A percentile compares a stretch with the other conserved stretches of the same genome.
Conservation (phyloP, 2,797 vertebrate species). For the Gouania willdenowi region DNA sequence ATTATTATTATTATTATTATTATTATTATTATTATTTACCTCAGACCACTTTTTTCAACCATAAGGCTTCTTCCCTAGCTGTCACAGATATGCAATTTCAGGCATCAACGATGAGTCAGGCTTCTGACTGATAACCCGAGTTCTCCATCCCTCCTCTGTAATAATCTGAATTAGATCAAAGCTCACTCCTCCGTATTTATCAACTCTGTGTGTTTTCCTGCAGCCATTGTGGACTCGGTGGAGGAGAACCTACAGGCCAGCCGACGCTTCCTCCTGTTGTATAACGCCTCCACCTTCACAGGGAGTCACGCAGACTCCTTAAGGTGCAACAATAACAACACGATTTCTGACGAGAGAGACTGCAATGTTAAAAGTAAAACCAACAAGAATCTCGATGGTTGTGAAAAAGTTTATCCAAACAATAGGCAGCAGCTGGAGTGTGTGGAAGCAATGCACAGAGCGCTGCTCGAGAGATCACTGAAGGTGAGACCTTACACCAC, state of each 20-base stretch:
- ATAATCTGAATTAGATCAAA: no score
- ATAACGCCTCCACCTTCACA: conserved; percentile 61
- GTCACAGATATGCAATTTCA: no score
- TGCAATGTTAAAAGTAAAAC: not conserved
- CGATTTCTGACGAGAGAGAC: not conserved
- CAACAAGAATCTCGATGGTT: not conserved
- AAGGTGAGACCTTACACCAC: conserved; percentile 63
- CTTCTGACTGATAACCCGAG: no score
- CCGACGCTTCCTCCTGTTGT: conserved; percentile 85
- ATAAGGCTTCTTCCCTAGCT: no score
- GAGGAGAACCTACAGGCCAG: conserved; percentile 84
- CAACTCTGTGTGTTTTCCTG: conserved; percentile 15
- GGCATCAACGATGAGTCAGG: no score
- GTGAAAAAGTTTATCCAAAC: conserved; percentile 18
- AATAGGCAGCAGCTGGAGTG: conserved; percentile 72
- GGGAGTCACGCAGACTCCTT: conserved; percentile 27
- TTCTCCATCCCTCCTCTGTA: no score
- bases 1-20: no score
- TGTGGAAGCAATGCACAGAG: conserved; percentile 78
- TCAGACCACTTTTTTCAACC: no score
- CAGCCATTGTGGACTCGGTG: conserved; percentile 78
- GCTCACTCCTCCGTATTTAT: no score
- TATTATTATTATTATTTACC: no score
- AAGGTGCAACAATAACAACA: conserved; percentile 36
- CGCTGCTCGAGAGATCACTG: conserved; percentile 78